Evolutionary conservation across 1,140 invertebrate species (phyloP).

Genomic region (Sesamia nonagrioides): DNA sequence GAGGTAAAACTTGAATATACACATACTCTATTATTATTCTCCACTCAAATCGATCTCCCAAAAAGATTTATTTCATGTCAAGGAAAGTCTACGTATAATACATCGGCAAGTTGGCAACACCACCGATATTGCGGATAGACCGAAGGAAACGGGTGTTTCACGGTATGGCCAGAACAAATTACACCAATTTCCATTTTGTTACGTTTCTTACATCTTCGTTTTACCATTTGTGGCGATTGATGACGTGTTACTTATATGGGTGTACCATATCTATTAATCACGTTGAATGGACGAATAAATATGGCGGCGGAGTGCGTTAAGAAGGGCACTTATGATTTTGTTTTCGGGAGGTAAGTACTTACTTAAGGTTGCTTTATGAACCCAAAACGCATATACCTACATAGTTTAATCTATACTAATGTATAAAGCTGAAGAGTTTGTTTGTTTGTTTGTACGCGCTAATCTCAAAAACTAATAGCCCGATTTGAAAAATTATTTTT

Average conservation of each 20-base stretch:
- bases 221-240: constrained; percentile 45
- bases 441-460: no score
- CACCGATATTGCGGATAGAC: constrained; percentile 63
- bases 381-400: no score
- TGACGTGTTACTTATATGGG: constrained; percentile 44
- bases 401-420: no score
- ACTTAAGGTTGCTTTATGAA: no score
- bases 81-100: constrained; percentile 39
- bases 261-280: constrained; percentile 44
- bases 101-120: constrained; percentile 47
- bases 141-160: constrained; percentile 67
- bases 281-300: constrained; percentile 32
- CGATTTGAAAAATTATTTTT: no score
- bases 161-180: constrained; percentile 69
- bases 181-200: constrained; percentile 65
- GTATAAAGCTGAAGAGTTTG: no score
- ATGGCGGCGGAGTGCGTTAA: not conserved
- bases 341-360: no score
- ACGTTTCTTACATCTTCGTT: constrained; percentile 56
- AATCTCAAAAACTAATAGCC: no score
- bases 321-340: no score
- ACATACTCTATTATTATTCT: not conserved
- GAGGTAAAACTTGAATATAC: not conserved
- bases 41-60: constrained; percentile 12
- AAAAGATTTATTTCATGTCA: constrained; percentile 20